Evolutionary conservation across 1,140 invertebrate species (phyloP), one percentile per base, ranked within the genome.

Genomic region (Drosophila cardini): DNA sequence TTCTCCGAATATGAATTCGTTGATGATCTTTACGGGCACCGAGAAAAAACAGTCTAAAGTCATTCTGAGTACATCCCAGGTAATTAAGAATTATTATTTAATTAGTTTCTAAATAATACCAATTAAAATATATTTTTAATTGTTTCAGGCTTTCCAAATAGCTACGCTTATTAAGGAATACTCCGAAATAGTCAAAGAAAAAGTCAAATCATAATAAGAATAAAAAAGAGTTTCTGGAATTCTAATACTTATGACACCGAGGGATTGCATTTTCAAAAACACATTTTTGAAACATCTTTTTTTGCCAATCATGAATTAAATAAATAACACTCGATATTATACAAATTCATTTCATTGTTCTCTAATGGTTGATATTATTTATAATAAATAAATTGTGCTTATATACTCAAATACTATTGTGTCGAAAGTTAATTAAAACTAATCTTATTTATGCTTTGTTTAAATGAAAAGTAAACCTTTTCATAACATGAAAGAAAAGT

Each of bases 151-250:
- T 67, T 97, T 97, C 93, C 97, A 98, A 93, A 98, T 99, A 90
- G 96, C 97, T 42, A 98, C 97, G 69, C 94, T 98, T 56, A 98
- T 99, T 69, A 96, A 96, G 84, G 97, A 98, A 92, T 98, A 99
- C 91, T 96, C 96, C 78, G 96, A 97, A 92, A 96, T 96, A 13
- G 93, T 96, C 6, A 74, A 77, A 38, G 56, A 36, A 55, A 67
- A 67, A 42, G 34, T 58, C 1, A 45, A 45, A 16, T 48, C 26
- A 52, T 34, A 34, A 52, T 32, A 34, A 40, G 21, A 26, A 26
- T 26, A 26, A 26, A 26, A 13, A 40, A 40, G 1, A 4, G 4
- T 13, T 40, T 13, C 10, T 36, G 34, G 34, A 36, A 36, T 36
- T 36, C 10, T 8, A 36, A 8, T 9, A 10, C 34, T 8, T 36